Conservation (phyloP, 2,888 invertebrate genomes). For the Cheilosia scutellata region DNA sequence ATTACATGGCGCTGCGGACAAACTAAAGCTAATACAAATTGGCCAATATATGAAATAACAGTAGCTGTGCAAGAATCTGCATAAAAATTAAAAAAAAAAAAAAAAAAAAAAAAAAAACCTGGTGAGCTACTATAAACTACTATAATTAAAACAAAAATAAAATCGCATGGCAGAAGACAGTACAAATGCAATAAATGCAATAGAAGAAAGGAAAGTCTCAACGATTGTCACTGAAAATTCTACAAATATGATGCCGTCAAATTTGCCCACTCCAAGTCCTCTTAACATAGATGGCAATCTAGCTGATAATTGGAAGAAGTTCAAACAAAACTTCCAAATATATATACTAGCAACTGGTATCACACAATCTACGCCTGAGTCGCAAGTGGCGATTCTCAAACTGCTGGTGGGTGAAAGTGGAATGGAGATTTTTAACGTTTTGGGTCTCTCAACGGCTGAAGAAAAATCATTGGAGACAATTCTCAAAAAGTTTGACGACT, state of each 20-base stretch:
- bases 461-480: constrained; percentile 42
- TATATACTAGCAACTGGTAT: constrained; percentile 20
- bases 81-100: no score
- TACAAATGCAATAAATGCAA: no score
- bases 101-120: no score
- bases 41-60: no score
- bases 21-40: no score
- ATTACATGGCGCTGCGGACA: no score
- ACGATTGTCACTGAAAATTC: no score
- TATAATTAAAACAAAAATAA: background rate
- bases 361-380: constrained; percentile 2
- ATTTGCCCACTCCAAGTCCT: constrained; percentile 28
- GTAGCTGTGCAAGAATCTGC: no score
- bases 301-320: constrained; percentile 15
- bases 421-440: constrained; percentile 43
- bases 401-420: constrained; percentile 52
- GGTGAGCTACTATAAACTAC: background rate
- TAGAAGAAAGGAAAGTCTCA: no score
- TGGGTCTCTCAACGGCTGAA: constrained; percentile 13
- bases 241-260: constrained; percentile 18
- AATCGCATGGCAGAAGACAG: no score
- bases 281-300: constrained; percentile 10
- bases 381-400: constrained; percentile 51
- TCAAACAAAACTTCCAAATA: constrained; percentile 33
- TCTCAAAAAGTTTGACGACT: constrained; percentile 39